Evolutionary conservation across 2,113 vertebrate genomes (phyloP).

Genomic region (Chrysemys picta): DNA sequence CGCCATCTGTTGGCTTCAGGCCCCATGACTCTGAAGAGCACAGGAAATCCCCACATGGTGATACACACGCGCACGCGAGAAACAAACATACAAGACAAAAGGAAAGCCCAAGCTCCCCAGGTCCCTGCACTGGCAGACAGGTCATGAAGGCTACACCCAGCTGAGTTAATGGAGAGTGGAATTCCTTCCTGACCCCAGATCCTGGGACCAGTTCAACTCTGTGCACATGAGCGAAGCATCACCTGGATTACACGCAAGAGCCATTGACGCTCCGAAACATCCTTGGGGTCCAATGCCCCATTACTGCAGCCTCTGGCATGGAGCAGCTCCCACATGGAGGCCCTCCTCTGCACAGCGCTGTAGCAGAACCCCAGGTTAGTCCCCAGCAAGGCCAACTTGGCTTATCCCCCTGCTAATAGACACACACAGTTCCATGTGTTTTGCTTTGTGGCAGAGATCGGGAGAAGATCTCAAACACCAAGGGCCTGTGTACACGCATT

Average conservation of each 20-base stretch:
- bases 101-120: background rate
- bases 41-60: background rate
- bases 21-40: background rate
- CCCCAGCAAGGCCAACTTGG: background rate
- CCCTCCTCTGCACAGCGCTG: background rate
- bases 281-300: no score
- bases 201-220: background rate
- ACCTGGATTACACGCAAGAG: background rate
- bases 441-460: background rate
- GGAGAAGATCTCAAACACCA: background rate
- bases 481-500: background rate
- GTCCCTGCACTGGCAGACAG: background rate
- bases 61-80: background rate
- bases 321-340: background rate
- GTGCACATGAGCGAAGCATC: background rate
- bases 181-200: background rate
- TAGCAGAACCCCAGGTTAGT: background rate
- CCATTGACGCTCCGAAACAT: no score
- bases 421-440: no score
- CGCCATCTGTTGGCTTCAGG: background rate
- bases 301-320: no score
- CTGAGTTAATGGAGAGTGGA: background rate
- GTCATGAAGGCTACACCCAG: background rate
- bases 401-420: background rate
- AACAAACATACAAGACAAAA: background rate